Evolutionary conservation across 2,888 invertebrate genomes (phyloP), one percentile per base, ranked within the genome.

Genomic region (Tetramorium bicarinatum): DNA sequence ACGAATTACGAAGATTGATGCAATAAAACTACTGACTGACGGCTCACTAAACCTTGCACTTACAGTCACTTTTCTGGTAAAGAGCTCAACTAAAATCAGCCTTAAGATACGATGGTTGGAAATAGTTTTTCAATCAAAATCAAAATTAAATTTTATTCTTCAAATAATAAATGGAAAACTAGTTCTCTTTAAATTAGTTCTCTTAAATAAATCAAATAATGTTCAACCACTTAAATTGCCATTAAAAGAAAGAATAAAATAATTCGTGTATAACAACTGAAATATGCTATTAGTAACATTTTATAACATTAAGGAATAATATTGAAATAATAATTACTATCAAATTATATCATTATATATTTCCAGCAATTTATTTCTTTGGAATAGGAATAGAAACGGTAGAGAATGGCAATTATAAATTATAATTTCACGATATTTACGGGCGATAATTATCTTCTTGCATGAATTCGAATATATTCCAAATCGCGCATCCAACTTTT

Each of bases 1-100:
- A 49, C 61, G 18, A 44, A 80, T 80, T 47, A 59, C 34, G 21
- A 44, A 67, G 66, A 66, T 59, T 79, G 25, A 49, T 29, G 80
- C 47, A 71, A 80, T 72, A 59, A 72, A 80, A 29, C 59, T 80
- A 59, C 38, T 21, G 34, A 71, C 21, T 34, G 21, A 44, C 34
- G 34, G 21, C 15, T 44, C 69, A 13, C 9, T n/a, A 18, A 64
- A 13, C 2, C 15, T 21, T 15, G 21, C 21, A 41, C 41, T 64
- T 21, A 21, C 21, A 13, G 21, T 41, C 41, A 64, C 41, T 41
- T 21, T 64, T 41, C 41, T 64, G 21, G 18, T 38, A 64, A 2
- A 64, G 21, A 21, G 21, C 13, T 64, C 8, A 21, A 8, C 15
- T 64, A 44, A 21, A 8, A 41, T 41, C 61, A 4, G 9, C n/a